Base-by-base conservation (phyloP, 2,888 invertebrate genomes). In the Drosophila meridionalis region DNA sequence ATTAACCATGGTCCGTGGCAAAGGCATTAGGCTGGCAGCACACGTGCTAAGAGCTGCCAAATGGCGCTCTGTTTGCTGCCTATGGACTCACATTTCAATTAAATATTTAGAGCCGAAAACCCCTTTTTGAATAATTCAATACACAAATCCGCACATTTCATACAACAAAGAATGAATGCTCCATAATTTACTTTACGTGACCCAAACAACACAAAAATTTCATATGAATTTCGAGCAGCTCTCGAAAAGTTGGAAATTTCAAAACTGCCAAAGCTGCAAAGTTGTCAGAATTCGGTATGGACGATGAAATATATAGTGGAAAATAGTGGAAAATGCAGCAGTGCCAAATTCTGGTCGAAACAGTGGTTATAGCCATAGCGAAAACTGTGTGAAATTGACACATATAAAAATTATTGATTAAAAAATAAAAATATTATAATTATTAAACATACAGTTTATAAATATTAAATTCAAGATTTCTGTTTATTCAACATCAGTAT, bases 121-220 rank as follows among this genome's bases (percentile, higher is more conserved):
- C 68, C 59, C 62, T 63, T 75, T 73, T 73, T 69, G 69, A 85
- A 86, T 85, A 86, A 86, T 85, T 85, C 75, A 85, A 68, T 58
- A 61, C 50, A 28, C 34, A 69, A 78, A 76, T 80, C 82, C 66
- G 52, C 73, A 78, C 73, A 78, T 68, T 82, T 74, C 78, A 63
- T 71, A 69, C 65, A 77, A 62, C 88, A 57, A 67, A 69, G 69
- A 64, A 62, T 67, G 69, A 64, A 61, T 67, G 56, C 66, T 79
- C 68, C 79, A 89, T 87, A 79, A 87, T 84, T 84, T 80, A 73
- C 55, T 58, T 47, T 79, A 79, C 76, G 82, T 81, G 81, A 68
- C 59, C 58, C 65, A 67, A 77, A 76, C 78, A 77, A 76, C 78
- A 73, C 59, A 38, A 61, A 61, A 60, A 70, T 30, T 66, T 38